phyloP scores from a whole-genome alignment of 1,140 invertebrate species.

The Scaptomyza graminum region DNA sequence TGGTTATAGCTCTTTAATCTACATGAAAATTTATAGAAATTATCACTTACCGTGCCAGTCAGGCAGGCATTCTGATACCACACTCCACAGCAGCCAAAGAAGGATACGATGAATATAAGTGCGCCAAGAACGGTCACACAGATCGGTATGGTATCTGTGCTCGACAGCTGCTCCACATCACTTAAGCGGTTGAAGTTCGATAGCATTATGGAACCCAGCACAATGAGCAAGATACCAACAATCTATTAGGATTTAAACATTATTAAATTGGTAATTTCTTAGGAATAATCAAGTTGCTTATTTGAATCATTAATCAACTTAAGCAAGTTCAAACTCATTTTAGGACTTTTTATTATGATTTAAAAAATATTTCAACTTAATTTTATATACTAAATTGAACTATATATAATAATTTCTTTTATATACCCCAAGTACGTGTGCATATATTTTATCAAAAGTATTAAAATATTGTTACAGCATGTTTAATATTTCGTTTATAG shows the following conservation, averaged over 20 bases:
- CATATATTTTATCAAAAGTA: background rate
- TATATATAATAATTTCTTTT: background rate
- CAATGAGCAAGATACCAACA: slow-evolving; percentile 86
- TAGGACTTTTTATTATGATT: background rate
- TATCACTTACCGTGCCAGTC: slow-evolving; percentile 88
- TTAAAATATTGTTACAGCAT: slow-evolving; percentile 5
- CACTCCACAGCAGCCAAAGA: slow-evolving; percentile 93
- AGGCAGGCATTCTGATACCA: slow-evolving; percentile 92
- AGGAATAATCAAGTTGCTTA: background rate
- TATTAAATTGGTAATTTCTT: too few species aligned
- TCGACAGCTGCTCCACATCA: slow-evolving; percentile 82
- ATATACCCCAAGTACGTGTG: too few species aligned
- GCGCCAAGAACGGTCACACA: slow-evolving; percentile 89
- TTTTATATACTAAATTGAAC: background rate
- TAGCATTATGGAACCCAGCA: slow-evolving; percentile 86
- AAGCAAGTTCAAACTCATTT: background rate
- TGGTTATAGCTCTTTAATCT: slow-evolving; percentile 15
- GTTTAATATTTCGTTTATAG: background rate
- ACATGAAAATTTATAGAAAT: background rate
- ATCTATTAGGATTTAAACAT: slow-evolving; percentile 83
- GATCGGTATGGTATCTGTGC: slow-evolving; percentile 85
- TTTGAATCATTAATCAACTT: too few species aligned
- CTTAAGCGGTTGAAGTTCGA: slow-evolving; percentile 84
- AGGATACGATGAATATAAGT: slow-evolving; percentile 90
- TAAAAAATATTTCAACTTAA: background rate